These are phyloP conservation scores for Patella caerulea DNA, from an alignment of 2,888 invertebrate genomes.

Conservation along the genomic window DNA sequence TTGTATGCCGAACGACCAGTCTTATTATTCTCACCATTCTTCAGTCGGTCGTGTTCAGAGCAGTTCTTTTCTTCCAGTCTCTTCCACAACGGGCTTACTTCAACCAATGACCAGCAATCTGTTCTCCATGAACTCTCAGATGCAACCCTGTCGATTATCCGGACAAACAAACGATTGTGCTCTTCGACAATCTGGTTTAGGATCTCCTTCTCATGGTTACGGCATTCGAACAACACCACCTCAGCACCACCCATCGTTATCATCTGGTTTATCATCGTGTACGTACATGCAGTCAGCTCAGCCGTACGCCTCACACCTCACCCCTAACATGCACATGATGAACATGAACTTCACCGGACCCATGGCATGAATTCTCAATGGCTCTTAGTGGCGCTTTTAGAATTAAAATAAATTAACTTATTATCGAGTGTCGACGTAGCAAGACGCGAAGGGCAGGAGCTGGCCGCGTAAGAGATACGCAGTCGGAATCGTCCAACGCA, in stretches of 20 bases:
- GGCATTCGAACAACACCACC: conserved; percentile 51
- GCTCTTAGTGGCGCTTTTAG: too few relatives aligned
- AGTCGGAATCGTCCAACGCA: too few relatives aligned
- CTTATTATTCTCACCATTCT: conserved; percentile 64
- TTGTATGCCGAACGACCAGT: conserved; percentile 54
- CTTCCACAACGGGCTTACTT: conserved; percentile 46
- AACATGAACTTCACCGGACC: conserved; percentile 67
- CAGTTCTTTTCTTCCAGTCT: conserved; percentile 55
- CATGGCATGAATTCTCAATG: conserved; percentile 50
- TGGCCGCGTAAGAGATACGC: neutral
- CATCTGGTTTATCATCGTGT: conserved; percentile 65
- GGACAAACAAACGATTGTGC: conserved; percentile 56
- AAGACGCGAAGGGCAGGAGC: conserved; percentile 3
- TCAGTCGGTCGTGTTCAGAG: conserved; percentile 47
- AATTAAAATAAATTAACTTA: too few relatives aligned
- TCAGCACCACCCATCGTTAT: conserved; percentile 52
- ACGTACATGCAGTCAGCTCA: conserved; percentile 67
- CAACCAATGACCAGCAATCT: conserved; percentile 47
- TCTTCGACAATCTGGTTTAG: conserved; percentile 50
- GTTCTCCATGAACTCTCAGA: conserved; percentile 49
- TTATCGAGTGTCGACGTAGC: neutral
- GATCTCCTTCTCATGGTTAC: conserved; percentile 51
- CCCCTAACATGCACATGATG: conserved; percentile 65
- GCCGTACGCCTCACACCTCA: conserved; percentile 56
- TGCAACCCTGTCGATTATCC: conserved; percentile 54